Percentiles rank a stretch among this genome's conserved stretches.
phyloP scores from a whole-genome alignment of 2,113 vertebrate genomes.

The Pangasianodon gigas region DNA sequence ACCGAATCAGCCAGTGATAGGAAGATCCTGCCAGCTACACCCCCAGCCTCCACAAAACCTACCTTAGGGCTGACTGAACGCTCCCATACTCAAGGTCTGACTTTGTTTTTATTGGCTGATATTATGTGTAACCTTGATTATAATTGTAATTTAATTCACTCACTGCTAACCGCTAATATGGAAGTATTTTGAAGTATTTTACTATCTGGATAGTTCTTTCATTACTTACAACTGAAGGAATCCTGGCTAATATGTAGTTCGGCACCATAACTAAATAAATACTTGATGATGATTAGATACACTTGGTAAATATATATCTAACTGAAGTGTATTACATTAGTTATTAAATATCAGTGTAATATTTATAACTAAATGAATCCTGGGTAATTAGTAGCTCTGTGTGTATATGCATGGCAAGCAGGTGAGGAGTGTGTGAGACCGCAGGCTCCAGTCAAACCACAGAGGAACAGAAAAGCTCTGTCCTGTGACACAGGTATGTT shows the following conservation, averaged over 20 bases:
- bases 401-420: constrained; percentile 51
- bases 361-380: background rate
- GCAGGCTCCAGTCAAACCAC: constrained; percentile 61
- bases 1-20: constrained; percentile 67
- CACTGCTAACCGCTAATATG: no score
- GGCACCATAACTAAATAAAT: no score
- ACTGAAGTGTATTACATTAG: background rate
- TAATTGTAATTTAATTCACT: background rate
- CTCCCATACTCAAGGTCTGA: constrained; percentile 72
- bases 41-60: constrained; percentile 63
- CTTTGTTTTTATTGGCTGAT: background rate
- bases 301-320: background rate
- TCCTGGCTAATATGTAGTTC: background rate
- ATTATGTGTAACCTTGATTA: background rate
- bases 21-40: constrained; percentile 67
- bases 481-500: constrained; percentile 75
- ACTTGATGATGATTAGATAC: background rate
- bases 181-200: no score
- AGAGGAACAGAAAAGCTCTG: constrained; percentile 71
- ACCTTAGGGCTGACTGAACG: constrained; percentile 63
- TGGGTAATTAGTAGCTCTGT: background rate
- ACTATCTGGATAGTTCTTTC: background rate
- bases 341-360: background rate
- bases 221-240: background rate
- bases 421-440: constrained; percentile 62